Conservation (phyloP, 2,113 vertebrate species). For the Tichodroma muraria region DNA sequence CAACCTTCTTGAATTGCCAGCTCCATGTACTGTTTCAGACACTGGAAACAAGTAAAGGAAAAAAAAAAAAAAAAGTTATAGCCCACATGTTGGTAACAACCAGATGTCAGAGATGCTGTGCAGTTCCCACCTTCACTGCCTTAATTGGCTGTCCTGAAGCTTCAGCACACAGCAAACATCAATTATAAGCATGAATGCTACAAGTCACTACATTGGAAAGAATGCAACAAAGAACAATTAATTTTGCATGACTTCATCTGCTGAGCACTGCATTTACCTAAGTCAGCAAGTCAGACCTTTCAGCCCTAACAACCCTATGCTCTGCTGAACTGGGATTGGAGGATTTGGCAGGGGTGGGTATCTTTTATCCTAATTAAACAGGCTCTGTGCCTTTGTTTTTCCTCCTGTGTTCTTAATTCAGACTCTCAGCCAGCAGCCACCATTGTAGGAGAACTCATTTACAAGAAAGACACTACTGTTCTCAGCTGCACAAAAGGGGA, state of each 20-base stretch:
- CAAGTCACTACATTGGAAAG: constrained; percentile 57
- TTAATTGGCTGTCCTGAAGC: constrained; percentile 52
- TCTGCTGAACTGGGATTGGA: not conserved
- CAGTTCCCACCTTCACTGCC: not conserved
- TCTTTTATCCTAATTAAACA: not conserved
- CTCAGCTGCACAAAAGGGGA: not conserved
- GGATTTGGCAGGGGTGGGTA: not conserved
- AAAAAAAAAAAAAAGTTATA: constrained; percentile 4
- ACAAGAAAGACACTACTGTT: not conserved
- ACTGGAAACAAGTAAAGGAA: constrained; percentile 69
- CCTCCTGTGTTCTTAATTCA: not conserved
- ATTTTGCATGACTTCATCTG: constrained; percentile 52
- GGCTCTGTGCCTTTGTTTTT: not conserved
- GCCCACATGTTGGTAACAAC: not conserved
- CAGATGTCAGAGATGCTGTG: not conserved
- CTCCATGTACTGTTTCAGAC: constrained; percentile 87
- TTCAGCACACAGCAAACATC: constrained; percentile 22
- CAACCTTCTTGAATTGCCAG: constrained; percentile 87
- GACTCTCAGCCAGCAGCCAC: not conserved
- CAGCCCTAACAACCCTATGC: not conserved
- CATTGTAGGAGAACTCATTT: not conserved
- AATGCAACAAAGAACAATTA: constrained; percentile 45
- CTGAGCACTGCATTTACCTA: not conserved
- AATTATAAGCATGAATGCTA: not conserved
- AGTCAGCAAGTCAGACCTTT: constrained; percentile 43